Percentiles rank a stretch among this genome's conserved stretches.
Evolutionary conservation across 2,113 vertebrate species (phyloP).

Genomic region (Petaurus breviceps): DNA sequence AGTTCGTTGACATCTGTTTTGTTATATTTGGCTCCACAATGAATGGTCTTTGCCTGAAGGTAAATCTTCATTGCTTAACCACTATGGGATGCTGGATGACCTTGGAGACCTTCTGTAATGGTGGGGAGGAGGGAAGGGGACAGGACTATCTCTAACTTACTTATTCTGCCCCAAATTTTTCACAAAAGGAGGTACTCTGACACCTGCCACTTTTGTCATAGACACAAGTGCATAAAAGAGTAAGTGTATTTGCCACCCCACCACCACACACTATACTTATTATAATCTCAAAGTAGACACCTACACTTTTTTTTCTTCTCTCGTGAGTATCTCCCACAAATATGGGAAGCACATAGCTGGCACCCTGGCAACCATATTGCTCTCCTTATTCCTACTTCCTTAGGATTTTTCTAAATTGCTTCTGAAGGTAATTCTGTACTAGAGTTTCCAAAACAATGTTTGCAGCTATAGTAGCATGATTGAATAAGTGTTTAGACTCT

Average conservation of each 20-base stretch:
- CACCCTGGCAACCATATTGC: neutral
- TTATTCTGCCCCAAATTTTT: slow-evolving; percentile 77
- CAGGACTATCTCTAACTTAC: slow-evolving; percentile 76
- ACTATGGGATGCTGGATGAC: neutral
- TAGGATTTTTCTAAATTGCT: neutral
- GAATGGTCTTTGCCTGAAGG: neutral
- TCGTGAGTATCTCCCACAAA: neutral
- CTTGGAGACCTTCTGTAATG: slow-evolving; percentile 40
- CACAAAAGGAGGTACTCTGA: slow-evolving; percentile 75
- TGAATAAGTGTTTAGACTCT: neutral
- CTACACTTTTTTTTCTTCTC: neutral
- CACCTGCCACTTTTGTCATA: slow-evolving; percentile 41
- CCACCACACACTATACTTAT: neutral
- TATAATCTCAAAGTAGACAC: neutral
- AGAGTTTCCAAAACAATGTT: neutral
- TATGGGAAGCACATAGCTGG: neutral
- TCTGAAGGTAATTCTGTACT: neutral
- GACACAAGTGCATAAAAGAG: neutral
- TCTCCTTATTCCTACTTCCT: neutral
- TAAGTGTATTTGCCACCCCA: slow-evolving; percentile 14
- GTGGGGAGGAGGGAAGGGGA: slow-evolving; percentile 13
- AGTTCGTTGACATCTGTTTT: neutral
- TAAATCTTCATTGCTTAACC: slow-evolving; percentile 52
- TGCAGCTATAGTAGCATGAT: neutral
- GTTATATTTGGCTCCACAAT: neutral